These are phyloP conservation scores for Eospalax fontanierii DNA, from an alignment of 2,797 vertebrate genomes.

Conservation along the genomic window DNA sequence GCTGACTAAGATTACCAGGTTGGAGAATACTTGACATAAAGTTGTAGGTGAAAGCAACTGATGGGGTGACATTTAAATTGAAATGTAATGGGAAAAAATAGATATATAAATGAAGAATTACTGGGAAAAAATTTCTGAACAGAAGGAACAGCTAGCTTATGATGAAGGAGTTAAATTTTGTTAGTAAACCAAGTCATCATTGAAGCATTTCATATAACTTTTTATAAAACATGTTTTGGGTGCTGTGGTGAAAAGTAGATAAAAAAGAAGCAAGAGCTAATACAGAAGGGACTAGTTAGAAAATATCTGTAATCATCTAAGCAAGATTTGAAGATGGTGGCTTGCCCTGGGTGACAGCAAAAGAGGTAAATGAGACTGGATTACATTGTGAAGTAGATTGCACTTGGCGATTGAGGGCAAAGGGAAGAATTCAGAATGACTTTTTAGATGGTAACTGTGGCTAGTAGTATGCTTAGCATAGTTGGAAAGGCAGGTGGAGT, in stretches of 20 bases:
- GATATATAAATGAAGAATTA: background rate
- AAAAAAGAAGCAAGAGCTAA: background rate
- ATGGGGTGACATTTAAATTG: slow-evolving; percentile 32
- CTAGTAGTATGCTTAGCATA: background rate
- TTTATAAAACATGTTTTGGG: background rate
- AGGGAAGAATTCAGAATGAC: background rate
- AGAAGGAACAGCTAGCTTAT: slow-evolving; percentile 7
- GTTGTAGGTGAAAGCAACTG: background rate
- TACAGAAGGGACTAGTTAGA: background rate
- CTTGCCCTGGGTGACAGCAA: slow-evolving; percentile 4
- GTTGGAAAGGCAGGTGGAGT: background rate
- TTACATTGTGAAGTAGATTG: slow-evolving; percentile 41
- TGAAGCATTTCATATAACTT: background rate
- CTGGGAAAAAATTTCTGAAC: background rate
- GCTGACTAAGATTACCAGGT: background rate
- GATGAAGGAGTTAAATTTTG: background rate
- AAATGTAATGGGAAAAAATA: slow-evolving; percentile 36
- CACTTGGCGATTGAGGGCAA: background rate
- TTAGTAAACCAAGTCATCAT: background rate
- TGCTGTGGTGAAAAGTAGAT: slow-evolving; percentile 25
- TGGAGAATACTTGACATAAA: background rate
- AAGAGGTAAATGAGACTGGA: slow-evolving; percentile 6
- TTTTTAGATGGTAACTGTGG: slow-evolving; percentile 52
- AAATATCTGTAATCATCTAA: background rate
- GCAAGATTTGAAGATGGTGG: slow-evolving; percentile 4